A percentile compares a stretch with the other conserved stretches of the same genome.
Evolutionary conservation across 1,140 invertebrate genomes (phyloP).

Genomic region (Drosophila pruinosa): DNA sequence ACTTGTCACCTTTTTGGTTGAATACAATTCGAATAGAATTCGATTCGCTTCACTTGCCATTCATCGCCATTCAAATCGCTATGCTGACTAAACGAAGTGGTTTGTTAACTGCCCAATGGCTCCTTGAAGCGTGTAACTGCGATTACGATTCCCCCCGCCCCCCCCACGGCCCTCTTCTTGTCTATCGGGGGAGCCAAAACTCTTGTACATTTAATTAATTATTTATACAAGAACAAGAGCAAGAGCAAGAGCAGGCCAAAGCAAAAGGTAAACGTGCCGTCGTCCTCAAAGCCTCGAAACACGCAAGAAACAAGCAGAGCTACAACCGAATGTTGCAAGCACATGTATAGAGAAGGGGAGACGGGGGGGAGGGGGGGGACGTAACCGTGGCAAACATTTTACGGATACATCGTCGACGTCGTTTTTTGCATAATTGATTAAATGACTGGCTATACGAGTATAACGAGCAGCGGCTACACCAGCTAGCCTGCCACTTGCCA

Average conservation of each 20-base stretch:
- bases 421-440: constrained; percentile 80
- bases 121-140: constrained; percentile 53
- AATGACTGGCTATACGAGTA: constrained; percentile 76
- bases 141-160: constrained; percentile 17
- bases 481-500: constrained; percentile 10
- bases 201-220: constrained; percentile 77
- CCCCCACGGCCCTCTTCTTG: neutral
- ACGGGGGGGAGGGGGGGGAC: neutral
- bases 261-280: constrained; percentile 76
- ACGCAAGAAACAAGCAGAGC: constrained; percentile 37
- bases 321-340: constrained; percentile 12
- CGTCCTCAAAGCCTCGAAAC: constrained; percentile 18
- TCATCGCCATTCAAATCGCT: constrained; percentile 28
- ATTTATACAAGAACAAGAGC: constrained; percentile 76
- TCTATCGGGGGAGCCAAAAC: constrained; percentile 30
- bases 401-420: constrained; percentile 74
- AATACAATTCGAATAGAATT: neutral
- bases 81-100: constrained; percentile 56
- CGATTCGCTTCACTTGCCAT: constrained; percentile 18
- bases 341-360: neutral
- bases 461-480: constrained; percentile 44
- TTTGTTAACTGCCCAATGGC: constrained; percentile 53
- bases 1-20: neutral
- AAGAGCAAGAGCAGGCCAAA: no score
- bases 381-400: constrained; percentile 61